Evolutionary conservation across 2,797 vertebrate species (phyloP).

Genomic region (Urocyon cinereoargenteus): DNA sequence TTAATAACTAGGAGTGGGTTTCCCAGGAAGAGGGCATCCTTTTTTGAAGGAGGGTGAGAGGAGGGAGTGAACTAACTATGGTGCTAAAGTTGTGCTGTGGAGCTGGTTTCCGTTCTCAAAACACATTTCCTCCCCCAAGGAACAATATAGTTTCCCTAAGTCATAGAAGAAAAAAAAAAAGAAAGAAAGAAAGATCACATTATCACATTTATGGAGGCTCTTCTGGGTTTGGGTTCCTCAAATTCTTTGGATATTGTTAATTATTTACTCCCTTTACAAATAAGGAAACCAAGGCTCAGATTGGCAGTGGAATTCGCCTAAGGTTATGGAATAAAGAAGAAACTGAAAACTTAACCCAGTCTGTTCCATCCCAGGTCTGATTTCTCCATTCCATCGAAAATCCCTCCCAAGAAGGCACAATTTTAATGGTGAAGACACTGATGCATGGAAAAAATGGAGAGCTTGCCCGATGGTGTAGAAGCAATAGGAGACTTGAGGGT

Average conservation of each 20-base stretch:
- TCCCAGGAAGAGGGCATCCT: neutral
- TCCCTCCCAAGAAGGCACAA: neutral
- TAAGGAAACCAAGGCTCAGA: neutral
- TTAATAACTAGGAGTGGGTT: neutral
- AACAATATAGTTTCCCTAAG: neutral
- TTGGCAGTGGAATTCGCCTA: neutral
- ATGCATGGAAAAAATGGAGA: neutral
- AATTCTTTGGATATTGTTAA: neutral
- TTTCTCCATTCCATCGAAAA: neutral
- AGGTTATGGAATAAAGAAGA: neutral
- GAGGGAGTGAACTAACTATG: neutral
- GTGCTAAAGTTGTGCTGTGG: neutral
- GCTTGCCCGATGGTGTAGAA: neutral
- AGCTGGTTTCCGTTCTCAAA: neutral
- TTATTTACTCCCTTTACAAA: conserved; percentile 28
- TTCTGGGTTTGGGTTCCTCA: neutral
- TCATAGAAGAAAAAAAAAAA: neutral
- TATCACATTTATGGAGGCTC: neutral
- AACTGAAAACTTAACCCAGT: neutral
- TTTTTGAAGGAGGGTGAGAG: neutral
- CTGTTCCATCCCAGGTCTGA: neutral
- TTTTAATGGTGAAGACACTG: conserved; percentile 1
- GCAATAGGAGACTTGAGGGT: neutral
- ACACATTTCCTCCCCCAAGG: neutral
- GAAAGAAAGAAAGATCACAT: neutral